Base-by-base conservation (phyloP, 1,140 invertebrate species). In the Trialeurodes vaporariorum region DNA sequence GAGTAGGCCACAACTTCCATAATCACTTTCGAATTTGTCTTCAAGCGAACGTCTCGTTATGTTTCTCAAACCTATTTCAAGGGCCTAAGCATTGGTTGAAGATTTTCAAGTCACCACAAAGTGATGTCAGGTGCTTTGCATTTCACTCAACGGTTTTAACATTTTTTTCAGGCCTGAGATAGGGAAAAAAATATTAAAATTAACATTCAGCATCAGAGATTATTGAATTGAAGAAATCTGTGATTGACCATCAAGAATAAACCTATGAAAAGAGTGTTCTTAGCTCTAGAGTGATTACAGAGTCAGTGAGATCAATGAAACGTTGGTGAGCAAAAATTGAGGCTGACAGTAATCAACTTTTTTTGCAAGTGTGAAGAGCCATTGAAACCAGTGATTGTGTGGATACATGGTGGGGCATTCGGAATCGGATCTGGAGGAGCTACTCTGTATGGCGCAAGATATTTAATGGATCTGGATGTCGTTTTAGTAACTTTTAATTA, bases 401-500 rank as follows among this genome's bases (percentile, higher is more conserved):
- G 78, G 72, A 79, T 88, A 21, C 84, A 88, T 70, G 83, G 83
- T 21, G 87, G 86, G 64, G 82, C 75, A 0, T 88, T 82, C 72
- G 77, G 79, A 24, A 68, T 71, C 1, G 85, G 85, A 13, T 81
- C 81, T 17, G 83, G 81, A 24, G 76, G 84, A 62, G 75, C 79
- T 25, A 73, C 77, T 23, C 64, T 82, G 0, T 69, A 69, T 69
- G 86, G 86, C 0, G 87, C 88, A 0, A 86, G 91, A 71, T 85
- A 84, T 70, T 75, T 94, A 0, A 77, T 93, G 0, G 87, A 90
- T 65, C 81, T 84, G 63, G 86, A 92, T 69, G 79, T 93, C 1
- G 76, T 94, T 11, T 80, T 93, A 0, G 87, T 94, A 2, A 87
- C 87, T 0, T 79, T 87, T 1, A 94, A 94, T 76, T 94, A 90